Percentiles rank a stretch among this genome's conserved stretches.
phyloP scores from a whole-genome alignment of 2,888 invertebrate genomes.

The Unio pictorum region DNA sequence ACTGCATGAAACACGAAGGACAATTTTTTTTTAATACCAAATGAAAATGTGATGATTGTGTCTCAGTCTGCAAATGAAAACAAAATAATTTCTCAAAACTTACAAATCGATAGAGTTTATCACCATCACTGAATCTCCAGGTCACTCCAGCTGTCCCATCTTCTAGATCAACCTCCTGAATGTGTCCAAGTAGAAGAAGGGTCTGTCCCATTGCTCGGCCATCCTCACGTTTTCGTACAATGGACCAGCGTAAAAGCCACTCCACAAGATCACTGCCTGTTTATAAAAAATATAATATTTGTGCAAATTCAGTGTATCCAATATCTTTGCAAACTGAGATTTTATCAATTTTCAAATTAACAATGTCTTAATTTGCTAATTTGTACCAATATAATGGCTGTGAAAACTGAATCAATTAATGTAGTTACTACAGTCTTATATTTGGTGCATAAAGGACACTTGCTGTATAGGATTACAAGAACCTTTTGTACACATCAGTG shows the following conservation, averaged over 20 bases:
- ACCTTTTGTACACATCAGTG: too few species aligned
- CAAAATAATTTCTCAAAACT: slow-evolving; percentile 23
- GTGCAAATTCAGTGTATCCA: too few species aligned
- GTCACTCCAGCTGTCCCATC: slow-evolving; percentile 57
- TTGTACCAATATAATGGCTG: too few species aligned
- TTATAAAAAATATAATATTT: neutral
- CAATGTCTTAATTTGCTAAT: too few species aligned
- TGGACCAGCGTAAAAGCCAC: slow-evolving; percentile 63
- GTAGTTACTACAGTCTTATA: too few species aligned
- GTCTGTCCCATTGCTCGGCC: slow-evolving; percentile 61
- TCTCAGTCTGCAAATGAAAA: neutral
- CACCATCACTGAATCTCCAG: slow-evolving; percentile 59
- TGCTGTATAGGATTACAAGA: too few species aligned
- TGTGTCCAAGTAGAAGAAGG: slow-evolving; percentile 58
- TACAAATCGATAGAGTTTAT: slow-evolving; percentile 66
- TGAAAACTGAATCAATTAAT: too few species aligned
- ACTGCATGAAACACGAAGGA: neutral
- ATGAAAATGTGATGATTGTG: too few species aligned
- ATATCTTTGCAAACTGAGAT: too few species aligned
- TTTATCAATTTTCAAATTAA: too few species aligned
- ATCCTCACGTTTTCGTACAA: slow-evolving; percentile 56
- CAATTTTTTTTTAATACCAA: neutral
- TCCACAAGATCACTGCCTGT: slow-evolving; percentile 57
- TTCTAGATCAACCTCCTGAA: slow-evolving; percentile 61
- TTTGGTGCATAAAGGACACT: too few species aligned